A percentile compares a stretch with the other conserved stretches of the same genome.
These are phyloP conservation scores for Hydra vulgaris DNA, from an alignment of 30 jellyfish, hydroid and myxozoan genomes.

Conservation along the genomic window DNA sequence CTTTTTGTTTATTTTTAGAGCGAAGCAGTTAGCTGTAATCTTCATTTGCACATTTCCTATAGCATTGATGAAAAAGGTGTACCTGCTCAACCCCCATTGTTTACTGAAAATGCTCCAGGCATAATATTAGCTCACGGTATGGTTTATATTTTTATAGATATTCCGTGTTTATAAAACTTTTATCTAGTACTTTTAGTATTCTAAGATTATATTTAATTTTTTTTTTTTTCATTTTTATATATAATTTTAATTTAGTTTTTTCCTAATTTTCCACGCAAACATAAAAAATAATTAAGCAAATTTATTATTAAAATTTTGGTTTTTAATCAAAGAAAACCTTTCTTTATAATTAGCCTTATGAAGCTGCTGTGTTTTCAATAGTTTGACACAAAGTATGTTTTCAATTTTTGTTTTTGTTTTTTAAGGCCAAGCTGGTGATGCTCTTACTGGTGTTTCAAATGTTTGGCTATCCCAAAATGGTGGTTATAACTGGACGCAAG, in stretches of 20 bases:
- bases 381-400: too few species aligned
- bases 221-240: too few species aligned
- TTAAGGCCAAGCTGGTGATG: slow-evolving; percentile 71
- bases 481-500: slow-evolving; percentile 83
- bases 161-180: neutral
- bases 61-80: slow-evolving; percentile 31
- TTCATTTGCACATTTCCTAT: slow-evolving; percentile 58
- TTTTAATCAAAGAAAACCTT: too few species aligned
- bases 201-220: too few species aligned
- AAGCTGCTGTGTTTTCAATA: too few species aligned
- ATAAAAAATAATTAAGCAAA: too few species aligned
- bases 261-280: too few species aligned
- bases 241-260: too few species aligned
- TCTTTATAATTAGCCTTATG: too few species aligned
- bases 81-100: slow-evolving; percentile 54
- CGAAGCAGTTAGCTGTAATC: slow-evolving; percentile 4
- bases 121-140: slow-evolving; percentile 53
- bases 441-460: slow-evolving; percentile 45
- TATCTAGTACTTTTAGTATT: too few species aligned
- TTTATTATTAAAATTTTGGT: too few species aligned
- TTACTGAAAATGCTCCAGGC: slow-evolving; percentile 58
- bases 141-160: neutral
- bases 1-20: slow-evolving; percentile 6
- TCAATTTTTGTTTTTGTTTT: neutral
- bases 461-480: slow-evolving; percentile 82